A percentile compares a stretch with the other conserved stretches of the same genome.
These are phyloP conservation scores for Cricetomys ansorgei DNA, from an alignment of 2,113 vertebrate species.

Conservation along the genomic window DNA sequence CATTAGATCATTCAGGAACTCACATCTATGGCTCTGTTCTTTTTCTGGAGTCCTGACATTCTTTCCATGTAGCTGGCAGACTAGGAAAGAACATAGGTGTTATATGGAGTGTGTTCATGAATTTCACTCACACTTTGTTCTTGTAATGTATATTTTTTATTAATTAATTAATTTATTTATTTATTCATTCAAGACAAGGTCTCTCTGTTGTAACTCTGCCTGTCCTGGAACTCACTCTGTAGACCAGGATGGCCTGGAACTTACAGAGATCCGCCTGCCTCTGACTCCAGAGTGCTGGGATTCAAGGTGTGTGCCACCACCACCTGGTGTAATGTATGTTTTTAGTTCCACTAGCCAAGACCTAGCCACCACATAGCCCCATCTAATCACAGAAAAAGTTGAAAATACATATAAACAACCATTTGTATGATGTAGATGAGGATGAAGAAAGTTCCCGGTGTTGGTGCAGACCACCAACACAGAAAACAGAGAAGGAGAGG, in stretches of 20 bases:
- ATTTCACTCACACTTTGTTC: neutral
- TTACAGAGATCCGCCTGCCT: no score
- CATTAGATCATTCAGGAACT: neutral
- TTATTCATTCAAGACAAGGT: no score
- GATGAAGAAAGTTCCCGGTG: neutral
- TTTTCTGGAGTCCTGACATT: neutral
- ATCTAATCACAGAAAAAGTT: neutral
- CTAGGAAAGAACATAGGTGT: neutral
- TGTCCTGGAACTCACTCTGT: no score
- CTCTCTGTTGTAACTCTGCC: no score
- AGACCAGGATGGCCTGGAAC: no score
- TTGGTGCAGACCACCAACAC: neutral
- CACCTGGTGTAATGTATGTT: no score
- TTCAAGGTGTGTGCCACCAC: no score
- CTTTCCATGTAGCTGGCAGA: neutral
- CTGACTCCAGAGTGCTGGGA: no score
- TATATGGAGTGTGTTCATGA: neutral
- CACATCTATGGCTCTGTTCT: neutral
- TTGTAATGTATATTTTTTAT: no score
- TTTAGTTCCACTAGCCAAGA: neutral
- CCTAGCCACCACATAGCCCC: neutral
- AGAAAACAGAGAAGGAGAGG: neutral
- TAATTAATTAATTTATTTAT: no score
- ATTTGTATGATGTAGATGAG: neutral
- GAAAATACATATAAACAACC: neutral